Percentiles rank a stretch among this genome's conserved stretches.
These are phyloP conservation scores for Aphidius ervi DNA, from an alignment of 1,140 invertebrate species.

Conservation along the genomic window DNA sequence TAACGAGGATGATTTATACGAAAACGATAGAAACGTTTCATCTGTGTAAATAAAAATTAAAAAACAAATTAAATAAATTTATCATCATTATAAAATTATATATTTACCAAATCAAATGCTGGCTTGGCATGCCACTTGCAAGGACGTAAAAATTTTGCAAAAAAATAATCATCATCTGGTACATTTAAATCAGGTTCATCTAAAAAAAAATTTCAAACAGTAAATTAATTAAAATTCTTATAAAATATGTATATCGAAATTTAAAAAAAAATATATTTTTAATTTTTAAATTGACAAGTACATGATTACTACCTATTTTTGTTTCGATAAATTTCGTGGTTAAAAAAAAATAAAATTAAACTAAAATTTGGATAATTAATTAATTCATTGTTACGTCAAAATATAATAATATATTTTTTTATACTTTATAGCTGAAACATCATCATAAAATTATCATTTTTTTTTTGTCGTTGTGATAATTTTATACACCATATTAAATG, in stretches of 20 bases:
- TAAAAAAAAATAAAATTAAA: too few relatives aligned
- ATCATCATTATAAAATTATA: neutral
- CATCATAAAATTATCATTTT: too few relatives aligned
- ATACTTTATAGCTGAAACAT: too few relatives aligned
- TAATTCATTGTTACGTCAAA: too few relatives aligned
- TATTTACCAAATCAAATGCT: slow-evolving; percentile 43
- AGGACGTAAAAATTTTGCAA: slow-evolving; percentile 45
- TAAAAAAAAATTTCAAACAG: slow-evolving; percentile 24
- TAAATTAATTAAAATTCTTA: neutral
- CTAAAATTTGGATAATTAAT: too few relatives aligned
- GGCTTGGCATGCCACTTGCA: slow-evolving; percentile 52
- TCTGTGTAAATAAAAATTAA: slow-evolving; percentile 37
- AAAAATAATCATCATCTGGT: slow-evolving; percentile 40
- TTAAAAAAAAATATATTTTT: too few relatives aligned
- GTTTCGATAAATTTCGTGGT: too few relatives aligned
- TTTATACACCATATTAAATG: too few relatives aligned
- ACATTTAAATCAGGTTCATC: slow-evolving; percentile 42
- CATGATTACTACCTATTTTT: too few relatives aligned
- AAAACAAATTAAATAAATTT: neutral
- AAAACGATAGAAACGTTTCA: slow-evolving; percentile 60
- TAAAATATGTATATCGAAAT: neutral
- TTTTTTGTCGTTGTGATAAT: too few relatives aligned
- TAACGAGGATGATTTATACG: slow-evolving; percentile 55
- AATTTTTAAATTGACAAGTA: too few relatives aligned
- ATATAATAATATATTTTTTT: too few relatives aligned